phyloP scores from a whole-genome alignment of 2,888 invertebrate species.

The Vanessa cardui region DNA sequence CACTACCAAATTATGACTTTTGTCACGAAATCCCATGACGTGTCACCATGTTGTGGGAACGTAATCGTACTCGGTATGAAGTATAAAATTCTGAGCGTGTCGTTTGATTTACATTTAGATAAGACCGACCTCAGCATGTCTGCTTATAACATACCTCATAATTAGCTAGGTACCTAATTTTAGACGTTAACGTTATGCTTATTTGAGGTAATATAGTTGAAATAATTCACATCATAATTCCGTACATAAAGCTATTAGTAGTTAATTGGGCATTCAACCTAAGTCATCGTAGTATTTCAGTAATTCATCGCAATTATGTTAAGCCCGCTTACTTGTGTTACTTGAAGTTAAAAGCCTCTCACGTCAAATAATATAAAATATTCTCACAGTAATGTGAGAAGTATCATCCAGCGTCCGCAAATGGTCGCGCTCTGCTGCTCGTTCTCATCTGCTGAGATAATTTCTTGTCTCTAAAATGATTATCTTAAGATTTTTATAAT shows the following conservation, averaged over 20 bases:
- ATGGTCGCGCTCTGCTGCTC: slow-evolving; percentile 45
- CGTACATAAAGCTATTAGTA: slow-evolving; percentile 21
- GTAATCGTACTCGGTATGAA: slow-evolving; percentile 33
- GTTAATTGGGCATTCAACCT: slow-evolving; percentile 25
- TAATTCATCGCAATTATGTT: slow-evolving; percentile 26
- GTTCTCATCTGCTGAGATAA: slow-evolving; percentile 30
- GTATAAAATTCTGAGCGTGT: slow-evolving; percentile 39
- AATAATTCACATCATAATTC: slow-evolving; percentile 17
- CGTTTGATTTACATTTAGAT: slow-evolving; percentile 44
- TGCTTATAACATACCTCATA: slow-evolving; percentile 30
- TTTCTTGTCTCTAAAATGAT: slow-evolving; percentile 13
- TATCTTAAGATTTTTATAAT: slow-evolving; percentile 9
- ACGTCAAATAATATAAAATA: slow-evolving; percentile 43
- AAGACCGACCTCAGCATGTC: slow-evolving; percentile 31
- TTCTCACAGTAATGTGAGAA: slow-evolving; percentile 54
- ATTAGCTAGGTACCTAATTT: slow-evolving; percentile 22
- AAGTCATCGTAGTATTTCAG: slow-evolving; percentile 19
- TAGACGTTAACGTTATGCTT: slow-evolving; percentile 2
- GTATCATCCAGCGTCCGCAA: slow-evolving; percentile 44
- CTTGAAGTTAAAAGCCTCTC: slow-evolving; percentile 36
- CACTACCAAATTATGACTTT: slow-evolving; percentile 41
- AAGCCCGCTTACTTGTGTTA: slow-evolving; percentile 30
- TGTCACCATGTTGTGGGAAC: slow-evolving; percentile 41
- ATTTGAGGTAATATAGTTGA: background rate
- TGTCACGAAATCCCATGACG: slow-evolving; percentile 44